Evolutionary conservation across 2,888 invertebrate genomes (phyloP).

Genomic region (Pharmacophagus antenor): DNA sequence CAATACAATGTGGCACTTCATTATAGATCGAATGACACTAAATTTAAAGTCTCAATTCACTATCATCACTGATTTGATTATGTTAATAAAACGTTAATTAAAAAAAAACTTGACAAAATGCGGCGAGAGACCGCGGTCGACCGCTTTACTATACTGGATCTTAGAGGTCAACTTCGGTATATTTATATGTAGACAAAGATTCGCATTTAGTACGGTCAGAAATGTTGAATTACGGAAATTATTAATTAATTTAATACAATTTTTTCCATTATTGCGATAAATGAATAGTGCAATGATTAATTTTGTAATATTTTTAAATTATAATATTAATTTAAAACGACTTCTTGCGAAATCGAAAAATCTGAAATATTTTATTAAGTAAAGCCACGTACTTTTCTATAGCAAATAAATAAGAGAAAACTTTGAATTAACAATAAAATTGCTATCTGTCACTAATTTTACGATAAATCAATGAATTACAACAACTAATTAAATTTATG

Average conservation of each 20-base stretch:
- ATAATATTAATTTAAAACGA: too few relatives aligned
- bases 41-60: slow-evolving; percentile 31
- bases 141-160: slow-evolving; percentile 58
- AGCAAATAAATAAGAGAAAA: not conserved
- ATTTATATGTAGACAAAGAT: slow-evolving; percentile 59
- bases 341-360: too few relatives aligned
- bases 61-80: slow-evolving; percentile 31
- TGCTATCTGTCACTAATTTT: not conserved
- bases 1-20: slow-evolving; percentile 46
- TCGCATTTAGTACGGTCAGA: slow-evolving; percentile 49
- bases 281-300: too few relatives aligned
- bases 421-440: not conserved
- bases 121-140: slow-evolving; percentile 42
- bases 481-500: not conserved
- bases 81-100: slow-evolving; percentile 27
- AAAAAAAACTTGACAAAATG: slow-evolving; percentile 31
- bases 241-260: too few relatives aligned
- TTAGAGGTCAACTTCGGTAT: slow-evolving; percentile 67
- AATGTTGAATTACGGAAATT: slow-evolving; percentile 30
- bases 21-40: slow-evolving; percentile 39
- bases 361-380: too few relatives aligned
- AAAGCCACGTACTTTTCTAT: too few relatives aligned
- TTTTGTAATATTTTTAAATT: too few relatives aligned
- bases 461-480: not conserved
- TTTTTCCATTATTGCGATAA: too few relatives aligned